Evolutionary conservation across 2,113 vertebrate genomes (phyloP), one percentile per base, ranked within the genome.

Genomic region (Callithrix jacchus): DNA sequence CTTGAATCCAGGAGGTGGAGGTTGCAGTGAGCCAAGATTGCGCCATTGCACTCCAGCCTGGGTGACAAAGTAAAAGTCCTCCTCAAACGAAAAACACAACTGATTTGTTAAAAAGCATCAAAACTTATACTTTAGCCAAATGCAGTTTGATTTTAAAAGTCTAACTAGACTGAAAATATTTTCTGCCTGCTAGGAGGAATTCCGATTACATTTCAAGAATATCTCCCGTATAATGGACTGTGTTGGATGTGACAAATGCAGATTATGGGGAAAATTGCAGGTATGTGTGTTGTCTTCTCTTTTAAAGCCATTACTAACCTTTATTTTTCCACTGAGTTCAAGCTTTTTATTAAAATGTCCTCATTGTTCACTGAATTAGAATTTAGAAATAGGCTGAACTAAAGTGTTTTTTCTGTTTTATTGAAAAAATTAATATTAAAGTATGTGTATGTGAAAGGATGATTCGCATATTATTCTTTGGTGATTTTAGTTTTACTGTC

Each of bases 151-250:
- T 96, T 79, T 86, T 73, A 76, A 94, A 92, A 35, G 32, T 92
- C 52, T 97, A 49, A 56, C 71, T 97, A 81, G 58, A 89, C 0
- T 77, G 30, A 89, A 97, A 20, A 3, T 37, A 47, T 97, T 87
- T 94, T 66, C 86, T 96, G 27, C 40, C 74, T 91, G 54, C 90
- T 92, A 99, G 99, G 99, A 99, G 97, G 99, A 99, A 95, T 99
- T 99, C 97, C 98, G 99, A 17, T 98, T 99, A 47, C 99, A 99
- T 95, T 99, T 99, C 97, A 99, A 99, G 95, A 99, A 99, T 97
- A 99, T 99, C 98, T 99, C 99, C 42, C 99, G 99, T 85, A 99
- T 99, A 98, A 99, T 99, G 99, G 99, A 99, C 98, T 99, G 99
- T 81, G 99, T 99, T 68, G 99, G 99, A 93, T 99, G 99, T 98